Percentiles rank a stretch among this genome's conserved stretches.
phyloP scores from a whole-genome alignment of 2,888 invertebrate species.

The Acrobasis repandana region DNA sequence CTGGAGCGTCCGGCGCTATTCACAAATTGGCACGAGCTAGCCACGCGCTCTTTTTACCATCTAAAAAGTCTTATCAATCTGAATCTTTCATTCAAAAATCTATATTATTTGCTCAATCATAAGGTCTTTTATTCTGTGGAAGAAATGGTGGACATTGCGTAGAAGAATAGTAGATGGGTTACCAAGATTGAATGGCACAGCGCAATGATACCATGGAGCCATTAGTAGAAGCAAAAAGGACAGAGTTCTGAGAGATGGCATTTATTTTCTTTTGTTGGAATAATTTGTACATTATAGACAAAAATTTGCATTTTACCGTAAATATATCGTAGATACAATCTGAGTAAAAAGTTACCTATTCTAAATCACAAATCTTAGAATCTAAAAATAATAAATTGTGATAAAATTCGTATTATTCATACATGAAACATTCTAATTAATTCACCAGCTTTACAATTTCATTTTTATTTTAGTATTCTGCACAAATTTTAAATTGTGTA shows the following conservation, averaged over 20 bases:
- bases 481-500: no score
- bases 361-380: no score
- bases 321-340: neutral
- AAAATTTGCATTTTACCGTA: conserved; percentile 3
- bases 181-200: conserved; percentile 74
- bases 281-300: conserved; percentile 6
- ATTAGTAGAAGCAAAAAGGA: conserved; percentile 69
- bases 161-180: conserved; percentile 41
- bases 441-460: no score
- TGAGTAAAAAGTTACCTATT: no score
- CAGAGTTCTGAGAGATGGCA: conserved; percentile 60
- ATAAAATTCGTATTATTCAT: no score
- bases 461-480: no score
- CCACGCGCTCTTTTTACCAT: conserved; percentile 60
- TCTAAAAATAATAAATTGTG: no score
- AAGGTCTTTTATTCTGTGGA: conserved; percentile 33
- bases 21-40: conserved; percentile 82
- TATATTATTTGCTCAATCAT: conserved; percentile 27
- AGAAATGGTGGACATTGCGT: conserved; percentile 25
- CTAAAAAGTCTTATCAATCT: conserved; percentile 41
- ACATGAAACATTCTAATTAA: no score
- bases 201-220: conserved; percentile 66
- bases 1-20: conserved; percentile 76
- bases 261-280: conserved; percentile 46
- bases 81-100: conserved; percentile 32